phyloP scores from a whole-genome alignment of 2,113 vertebrate species.

The Dipodomys stephensi region DNA sequence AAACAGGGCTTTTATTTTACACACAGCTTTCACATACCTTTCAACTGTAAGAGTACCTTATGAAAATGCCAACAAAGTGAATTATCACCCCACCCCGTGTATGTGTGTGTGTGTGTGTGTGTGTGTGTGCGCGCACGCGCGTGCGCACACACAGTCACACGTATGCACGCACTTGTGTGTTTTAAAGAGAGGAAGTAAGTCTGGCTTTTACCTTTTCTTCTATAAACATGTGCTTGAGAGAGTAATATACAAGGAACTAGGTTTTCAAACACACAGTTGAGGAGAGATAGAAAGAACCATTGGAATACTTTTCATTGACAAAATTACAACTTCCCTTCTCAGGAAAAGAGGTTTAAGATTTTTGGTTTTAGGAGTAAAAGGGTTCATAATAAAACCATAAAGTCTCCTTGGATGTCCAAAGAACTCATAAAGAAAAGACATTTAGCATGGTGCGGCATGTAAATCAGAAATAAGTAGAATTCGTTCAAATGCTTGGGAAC shows the following conservation, averaged over 20 bases:
- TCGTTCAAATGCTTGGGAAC: not conserved
- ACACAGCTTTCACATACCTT: not conserved
- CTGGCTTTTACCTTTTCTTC: constrained; percentile 55
- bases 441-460: constrained; percentile 16
- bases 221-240: constrained; percentile 55
- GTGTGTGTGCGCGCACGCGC: too few relatives aligned
- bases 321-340: constrained; percentile 62
- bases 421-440: constrained; percentile 61
- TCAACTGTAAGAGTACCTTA: not conserved
- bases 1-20: not conserved
- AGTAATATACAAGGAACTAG: not conserved
- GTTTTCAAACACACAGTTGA: constrained; percentile 35
- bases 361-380: constrained; percentile 58
- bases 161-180: not conserved
- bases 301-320: constrained; percentile 31
- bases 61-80: constrained; percentile 66
- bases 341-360: constrained; percentile 38
- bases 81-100: not conserved
- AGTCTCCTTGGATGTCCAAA: constrained; percentile 40
- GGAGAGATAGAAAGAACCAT: not conserved
- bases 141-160: too few relatives aligned
- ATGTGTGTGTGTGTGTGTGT: too few relatives aligned
- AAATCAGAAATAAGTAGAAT: constrained; percentile 44
- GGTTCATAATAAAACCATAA: constrained; percentile 53
- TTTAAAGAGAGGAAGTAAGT: constrained; percentile 61